Evolutionary conservation across 2,797 vertebrate species (phyloP), one percentile per base, ranked within the genome.

Genomic region (Gastrophryne carolinensis): DNA sequence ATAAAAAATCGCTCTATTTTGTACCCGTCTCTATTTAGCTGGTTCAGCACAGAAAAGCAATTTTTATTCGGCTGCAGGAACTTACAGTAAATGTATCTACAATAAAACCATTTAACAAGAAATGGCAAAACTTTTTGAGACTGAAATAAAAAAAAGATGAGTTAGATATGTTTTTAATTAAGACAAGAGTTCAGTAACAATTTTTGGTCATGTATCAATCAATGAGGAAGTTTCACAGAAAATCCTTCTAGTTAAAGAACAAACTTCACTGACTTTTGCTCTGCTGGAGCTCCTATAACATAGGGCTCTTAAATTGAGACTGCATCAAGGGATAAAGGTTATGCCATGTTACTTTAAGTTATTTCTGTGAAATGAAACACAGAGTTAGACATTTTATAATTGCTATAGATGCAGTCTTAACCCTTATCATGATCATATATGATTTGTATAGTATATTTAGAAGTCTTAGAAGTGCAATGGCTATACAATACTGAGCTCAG

Each of bases 1-100:
- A 75, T 75, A 75, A 67, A 75, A 75, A 67, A 66, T 75, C 54
- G 29, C 63, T 67, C 53, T 67, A 75, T 65, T 75, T 50, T 67
- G 37, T 57, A 52, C 52, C 63, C 23, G 34, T 32, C 72, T 39
- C 63, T 58, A 64, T 67, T 75, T 75, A 67, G 63, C 64, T 67
- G 52, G 54, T 67, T 67, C 72, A 58, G 34, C 52, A 75, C 54
- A 75, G 53, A 57, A 67, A 50, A 56, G 30, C n/a, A 37, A 49
- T 47, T 66, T 66, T 73, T 62, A 58, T 39, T 68, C 53, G 57
- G 32, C 54, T 50, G 11, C 27, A 50, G 15, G 67, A 64, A 58
- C 39, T 15, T 75, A 60, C 27, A 52, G 63, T 56, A 44, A 57
- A 56, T 56, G 11, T 27, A 58, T 50, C 19, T 69, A 66, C 24